A percentile compares a stretch with the other conserved stretches of the same genome.
phyloP scores from a whole-genome alignment of 2,888 invertebrate genomes.

The Tyria jacobaeae region DNA sequence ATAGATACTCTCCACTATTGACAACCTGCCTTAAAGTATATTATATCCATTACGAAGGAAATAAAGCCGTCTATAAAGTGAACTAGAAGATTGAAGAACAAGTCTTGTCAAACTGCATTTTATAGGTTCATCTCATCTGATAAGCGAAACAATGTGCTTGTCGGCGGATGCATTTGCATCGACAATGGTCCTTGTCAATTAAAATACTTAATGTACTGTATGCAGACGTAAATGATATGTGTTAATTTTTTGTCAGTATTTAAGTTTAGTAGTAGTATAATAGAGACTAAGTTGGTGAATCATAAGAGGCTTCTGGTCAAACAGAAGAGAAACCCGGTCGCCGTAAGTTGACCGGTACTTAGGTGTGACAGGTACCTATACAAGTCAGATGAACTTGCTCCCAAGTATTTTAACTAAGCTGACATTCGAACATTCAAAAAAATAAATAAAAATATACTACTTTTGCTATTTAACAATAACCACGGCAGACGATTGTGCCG shows the following conservation, averaged over 20 bases:
- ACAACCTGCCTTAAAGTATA: slow-evolving; percentile 63
- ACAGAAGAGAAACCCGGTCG: no score
- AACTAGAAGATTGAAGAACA: slow-evolving; percentile 62
- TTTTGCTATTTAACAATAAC: no score
- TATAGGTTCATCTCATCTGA: slow-evolving; percentile 75
- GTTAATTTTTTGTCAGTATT: slow-evolving; percentile 34
- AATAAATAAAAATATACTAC: no score
- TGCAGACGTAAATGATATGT: slow-evolving; percentile 60
- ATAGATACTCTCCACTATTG: neutral
- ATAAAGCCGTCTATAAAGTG: slow-evolving; percentile 51
- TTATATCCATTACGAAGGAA: slow-evolving; percentile 58
- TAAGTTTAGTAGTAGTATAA: neutral
- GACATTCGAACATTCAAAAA: no score
- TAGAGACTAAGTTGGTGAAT: no score
- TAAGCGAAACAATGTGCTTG: slow-evolving; percentile 71
- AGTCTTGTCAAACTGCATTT: slow-evolving; percentile 61
- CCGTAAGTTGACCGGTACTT: no score
- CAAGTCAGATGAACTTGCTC: no score
- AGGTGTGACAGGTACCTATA: no score
- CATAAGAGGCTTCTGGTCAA: no score
- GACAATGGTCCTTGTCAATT: slow-evolving; percentile 79
- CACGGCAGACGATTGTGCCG: no score
- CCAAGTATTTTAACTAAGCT: no score
- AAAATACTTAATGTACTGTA: slow-evolving; percentile 68
- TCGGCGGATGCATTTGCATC: slow-evolving; percentile 72